Evolutionary conservation across 2,797 vertebrate species (phyloP), one percentile per base, ranked within the genome.

Genomic region (Yasuhikotakia modesta): DNA sequence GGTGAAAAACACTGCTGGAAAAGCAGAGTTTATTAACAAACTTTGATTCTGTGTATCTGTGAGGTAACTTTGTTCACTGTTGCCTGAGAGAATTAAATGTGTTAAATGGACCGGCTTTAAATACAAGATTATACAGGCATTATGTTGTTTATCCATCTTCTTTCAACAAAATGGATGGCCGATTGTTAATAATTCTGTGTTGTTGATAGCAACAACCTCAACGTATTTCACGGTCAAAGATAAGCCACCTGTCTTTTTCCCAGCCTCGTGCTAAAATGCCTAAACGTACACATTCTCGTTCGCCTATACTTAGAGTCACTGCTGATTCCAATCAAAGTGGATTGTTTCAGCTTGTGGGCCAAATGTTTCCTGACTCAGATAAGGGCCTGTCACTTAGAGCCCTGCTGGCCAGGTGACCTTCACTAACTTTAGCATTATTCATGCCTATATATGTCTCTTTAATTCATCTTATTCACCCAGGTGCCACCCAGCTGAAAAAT

Each of bases 371-470:
- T 85, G 84, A 84, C 66, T 79, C 77, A 86, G 89, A 92, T 92
- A 92, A 91, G 86, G 86, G 82, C 45, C 79, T 81, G 83, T 78
- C 84, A 83, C 79, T 90, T 85, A 85, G 85, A 88, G 84, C 86
- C 86, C 87, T 83, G 85, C 87, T 87, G 87, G 85, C 83, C 84
- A 86, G 82, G 82, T 92, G 91, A 93, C 92, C 91, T 93, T 92
- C 86, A 84, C 84, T 82, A 82, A 69, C 84, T 85, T 73, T 84
- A 81, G 57, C 83, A 86, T 88, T 91, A 89, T 91, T 92, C 85
- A 91, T 87, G 82, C 53, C 81, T 81, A 70, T 68, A 83, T 86
- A 85, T 83, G 10, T 39, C 76, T 79, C 45, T 58, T 80, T 84
- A 83, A 70, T 73, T 64, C 46, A 69, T 79, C 27, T 70, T 58